Evolutionary conservation across 2,888 invertebrate species (phyloP).

Genomic region (Rhodophaea formosa): DNA sequence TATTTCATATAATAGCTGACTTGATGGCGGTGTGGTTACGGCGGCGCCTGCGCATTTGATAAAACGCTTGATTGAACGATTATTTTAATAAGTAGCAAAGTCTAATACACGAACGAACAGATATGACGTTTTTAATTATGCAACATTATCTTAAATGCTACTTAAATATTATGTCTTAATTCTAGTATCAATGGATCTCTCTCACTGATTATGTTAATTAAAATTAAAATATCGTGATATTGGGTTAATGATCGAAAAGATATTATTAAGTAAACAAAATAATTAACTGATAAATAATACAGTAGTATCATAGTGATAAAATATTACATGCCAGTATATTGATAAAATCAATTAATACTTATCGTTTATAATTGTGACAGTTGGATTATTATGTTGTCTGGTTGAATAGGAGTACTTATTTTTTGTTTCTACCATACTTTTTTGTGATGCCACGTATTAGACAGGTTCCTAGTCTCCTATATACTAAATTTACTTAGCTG

Average conservation of each 20-base stretch:
- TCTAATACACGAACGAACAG: neutral
- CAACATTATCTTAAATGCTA: neutral
- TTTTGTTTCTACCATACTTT: too few species aligned
- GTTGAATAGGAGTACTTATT: too few species aligned
- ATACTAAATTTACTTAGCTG: neutral
- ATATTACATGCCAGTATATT: neutral
- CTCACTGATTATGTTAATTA: constrained; percentile 25
- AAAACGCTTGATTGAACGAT: neutral
- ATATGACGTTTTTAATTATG: neutral
- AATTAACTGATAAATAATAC: neutral
- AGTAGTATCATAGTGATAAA: neutral
- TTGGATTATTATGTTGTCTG: neutral
- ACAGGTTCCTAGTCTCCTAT: neutral
- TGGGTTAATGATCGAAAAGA: neutral
- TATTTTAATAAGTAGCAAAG: neutral
- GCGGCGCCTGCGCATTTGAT: neutral
- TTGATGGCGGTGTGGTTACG: too few species aligned
- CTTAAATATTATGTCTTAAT: neutral
- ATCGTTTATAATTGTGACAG: neutral
- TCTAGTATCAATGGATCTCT: constrained; percentile 1
- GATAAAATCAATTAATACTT: neutral
- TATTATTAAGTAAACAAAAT: neutral
- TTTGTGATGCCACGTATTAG: neutral
- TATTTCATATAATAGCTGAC: too few species aligned
- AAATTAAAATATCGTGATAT: neutral